Base-by-base conservation (phyloP, 2,888 invertebrate genomes). In the Lingula anatina region DNA sequence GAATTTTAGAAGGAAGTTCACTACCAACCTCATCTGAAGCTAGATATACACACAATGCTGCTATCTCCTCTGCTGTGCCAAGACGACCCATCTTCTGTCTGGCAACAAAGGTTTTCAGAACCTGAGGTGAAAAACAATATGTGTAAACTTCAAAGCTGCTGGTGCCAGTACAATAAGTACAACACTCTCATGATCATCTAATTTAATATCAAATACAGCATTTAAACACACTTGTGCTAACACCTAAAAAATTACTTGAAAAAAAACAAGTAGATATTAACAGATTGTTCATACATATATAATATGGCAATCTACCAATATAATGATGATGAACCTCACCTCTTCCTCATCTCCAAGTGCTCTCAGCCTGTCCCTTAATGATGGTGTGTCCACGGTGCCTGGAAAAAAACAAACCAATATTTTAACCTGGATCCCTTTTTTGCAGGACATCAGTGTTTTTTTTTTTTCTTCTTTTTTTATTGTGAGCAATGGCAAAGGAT, bases 311-410 rank as follows among this genome's bases (percentile, higher is more conserved):
- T 4, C 5, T 25, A 31, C 9, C 35, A 31, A 9, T 31, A 12
- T 31, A 31, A 31, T 15, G 9, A 12, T 15, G 35, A 24, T 9
- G 39, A 21, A 15, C n/a, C 23, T 20, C 37, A 64, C 65, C 60
- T 69, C 52, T 21, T 59, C 59, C 3, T 64, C 62, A 50, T 70
- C 57, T 0, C 57, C 55, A 18, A 57, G 50, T 1, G 55, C 62
- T 38, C 59, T 51, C 12, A 68, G 63, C 37, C 70, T 53, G 0
- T 58, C 64, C 28, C 55, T 50, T 12, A 70, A 49, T 5, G 70
- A 70, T 7, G 70, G 68, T 15, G 70, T 70, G 45, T 67, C 67
- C 1, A 70, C 65, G 5, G 68, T 67, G 21, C 70, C 70, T 69
- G 44, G 3, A 49, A 44, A 44, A 51, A 24, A 50, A 26, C 12